Conservation (phyloP, 2,797 vertebrate genomes). For the Balearica regulorum region DNA sequence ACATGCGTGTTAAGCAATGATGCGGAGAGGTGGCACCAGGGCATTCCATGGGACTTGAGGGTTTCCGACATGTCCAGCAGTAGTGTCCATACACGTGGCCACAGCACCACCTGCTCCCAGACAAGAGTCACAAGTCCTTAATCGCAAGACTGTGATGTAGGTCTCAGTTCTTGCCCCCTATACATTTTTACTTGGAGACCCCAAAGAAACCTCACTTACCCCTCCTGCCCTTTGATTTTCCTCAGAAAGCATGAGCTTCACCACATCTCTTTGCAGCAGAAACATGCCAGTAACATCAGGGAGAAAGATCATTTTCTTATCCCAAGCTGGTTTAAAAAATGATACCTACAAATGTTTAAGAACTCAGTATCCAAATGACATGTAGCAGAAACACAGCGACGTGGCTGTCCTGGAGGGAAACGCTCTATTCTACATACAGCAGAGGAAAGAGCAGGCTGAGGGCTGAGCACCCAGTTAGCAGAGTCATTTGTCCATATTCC, state of each 20-base stretch:
- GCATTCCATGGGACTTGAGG: not conserved
- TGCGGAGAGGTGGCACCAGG: not conserved
- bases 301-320: not conserved
- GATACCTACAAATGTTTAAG: not conserved
- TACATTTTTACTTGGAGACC: not conserved
- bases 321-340: not conserved
- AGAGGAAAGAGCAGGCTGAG: not conserved
- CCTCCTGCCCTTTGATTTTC: not conserved
- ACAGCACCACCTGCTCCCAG: not conserved
- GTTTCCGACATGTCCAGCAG: not conserved
- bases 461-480: not conserved
- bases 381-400: not conserved
- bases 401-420: not conserved
- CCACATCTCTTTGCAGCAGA: not conserved
- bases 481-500: not conserved
- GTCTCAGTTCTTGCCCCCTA: not conserved
- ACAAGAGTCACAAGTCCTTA: not conserved
- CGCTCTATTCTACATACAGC: not conserved
- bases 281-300: not conserved
- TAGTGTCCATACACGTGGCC: not conserved
- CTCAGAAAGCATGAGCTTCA: not conserved
- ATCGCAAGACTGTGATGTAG: not conserved
- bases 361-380: not conserved
- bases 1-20: not conserved
- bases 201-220: not conserved